Evolutionary conservation across 1,140 invertebrate genomes (phyloP), one percentile per base, ranked within the genome.

Genomic region (Psilanteris sp.): DNA sequence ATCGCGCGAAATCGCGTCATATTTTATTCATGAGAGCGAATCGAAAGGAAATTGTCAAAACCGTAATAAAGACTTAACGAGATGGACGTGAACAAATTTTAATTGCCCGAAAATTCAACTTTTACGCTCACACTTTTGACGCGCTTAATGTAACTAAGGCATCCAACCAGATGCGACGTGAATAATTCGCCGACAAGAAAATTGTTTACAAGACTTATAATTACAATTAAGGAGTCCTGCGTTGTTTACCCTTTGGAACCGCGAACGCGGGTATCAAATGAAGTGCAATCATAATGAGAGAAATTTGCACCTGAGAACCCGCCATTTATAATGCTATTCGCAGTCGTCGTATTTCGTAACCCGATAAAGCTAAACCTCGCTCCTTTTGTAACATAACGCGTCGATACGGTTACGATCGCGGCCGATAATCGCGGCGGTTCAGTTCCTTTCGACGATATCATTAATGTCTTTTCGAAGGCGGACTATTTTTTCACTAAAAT

Each of bases 251-350:
- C 52, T 57, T 39, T 27, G 55, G 48, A 64, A 64, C 57, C 31
- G 27, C 24, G 39, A 16, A 20, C 10, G n/a, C 24, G 9, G 11
- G 32, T 71, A 37, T 24, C 44, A 31, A 36, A 27, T 29, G 36
- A 55, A 72, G 55, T 15, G 57, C 48, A 9, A 48, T 62, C 50
- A 43, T 59, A 70, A 59, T 52, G 46, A 70, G 55, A 59, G 55
- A 71, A 62, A 71, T 39, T 46, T 18, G 50, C 50, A 29, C 41
- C 32, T 29, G 8, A 48, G 16, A 44, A 37, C 13, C 24, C 10
- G 20, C 10, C 14, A 37, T 54, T 43, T 55, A 46, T 55, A 29
- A 64, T 8, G 10, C 10, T 16, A 1, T 29, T 11, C 11, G 16
- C 43, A 37, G 16, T 24, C 15, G 13, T 31, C 37, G 37, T 41